Evolutionary conservation across 2,113 vertebrate species (phyloP).

Genomic region (Jacana jacana): DNA sequence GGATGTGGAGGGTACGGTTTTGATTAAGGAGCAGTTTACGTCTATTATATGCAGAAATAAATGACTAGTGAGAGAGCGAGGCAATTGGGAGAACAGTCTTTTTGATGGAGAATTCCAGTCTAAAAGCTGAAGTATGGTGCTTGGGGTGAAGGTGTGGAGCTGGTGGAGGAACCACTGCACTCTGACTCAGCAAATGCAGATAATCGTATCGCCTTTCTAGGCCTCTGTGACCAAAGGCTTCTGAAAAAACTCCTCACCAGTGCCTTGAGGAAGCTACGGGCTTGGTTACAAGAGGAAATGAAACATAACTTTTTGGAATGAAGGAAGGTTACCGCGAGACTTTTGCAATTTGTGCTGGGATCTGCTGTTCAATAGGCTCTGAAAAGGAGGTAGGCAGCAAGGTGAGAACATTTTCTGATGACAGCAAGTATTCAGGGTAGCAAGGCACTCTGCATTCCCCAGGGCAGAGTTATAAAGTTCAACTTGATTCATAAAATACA

Average conservation of each 20-base stretch:
- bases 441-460: neutral
- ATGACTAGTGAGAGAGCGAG: neutral
- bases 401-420: neutral
- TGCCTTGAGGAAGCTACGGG: neutral
- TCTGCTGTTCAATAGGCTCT: neutral
- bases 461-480: neutral
- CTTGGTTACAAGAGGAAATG: neutral
- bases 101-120: neutral
- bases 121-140: neutral
- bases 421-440: neutral
- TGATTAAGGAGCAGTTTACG: neutral
- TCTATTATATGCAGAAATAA: neutral
- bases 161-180: neutral
- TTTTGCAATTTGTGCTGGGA: neutral
- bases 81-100: neutral
- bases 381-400: neutral
- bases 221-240: neutral
- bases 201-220: neutral
- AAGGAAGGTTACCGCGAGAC: neutral
- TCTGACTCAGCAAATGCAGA: neutral
- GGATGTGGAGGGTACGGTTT: fast-evolving
- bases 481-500: neutral
- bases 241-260: neutral
- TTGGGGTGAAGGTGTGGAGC: neutral
- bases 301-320: neutral